phyloP scores from a whole-genome alignment of 1,140 invertebrate species.

The Bacillus rossius region DNA sequence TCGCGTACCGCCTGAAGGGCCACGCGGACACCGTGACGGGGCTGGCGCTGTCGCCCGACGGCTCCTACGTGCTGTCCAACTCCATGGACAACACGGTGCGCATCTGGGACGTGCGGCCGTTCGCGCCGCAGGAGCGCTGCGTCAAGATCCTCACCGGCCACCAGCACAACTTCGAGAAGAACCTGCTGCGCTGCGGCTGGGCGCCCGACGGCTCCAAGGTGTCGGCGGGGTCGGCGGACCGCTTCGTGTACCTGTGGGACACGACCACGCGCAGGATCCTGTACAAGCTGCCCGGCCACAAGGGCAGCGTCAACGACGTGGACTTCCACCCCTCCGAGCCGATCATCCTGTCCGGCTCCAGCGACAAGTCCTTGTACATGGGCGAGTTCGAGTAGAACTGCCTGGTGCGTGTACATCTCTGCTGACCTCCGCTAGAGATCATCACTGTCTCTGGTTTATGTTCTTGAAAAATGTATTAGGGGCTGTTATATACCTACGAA shows the following conservation, averaged over 20 bases:
- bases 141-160: slow-evolving; percentile 91
- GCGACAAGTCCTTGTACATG: slow-evolving; percentile 93
- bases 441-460: no score
- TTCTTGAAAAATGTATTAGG: no score
- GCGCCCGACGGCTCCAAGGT: slow-evolving; percentile 80
- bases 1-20: slow-evolving; percentile 78
- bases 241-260: slow-evolving; percentile 97
- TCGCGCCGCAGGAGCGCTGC: slow-evolving; percentile 81
- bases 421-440: no score
- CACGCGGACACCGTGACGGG: slow-evolving; percentile 96
- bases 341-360: slow-evolving; percentile 87
- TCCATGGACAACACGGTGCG: slow-evolving; percentile 92
- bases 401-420: no score
- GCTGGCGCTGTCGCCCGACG: slow-evolving; percentile 87
- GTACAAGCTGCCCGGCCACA: slow-evolving; percentile 97
- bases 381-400: slow-evolving; percentile 93
- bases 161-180: slow-evolving; percentile 98
- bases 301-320: slow-evolving; percentile 94
- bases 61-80: slow-evolving; percentile 92
- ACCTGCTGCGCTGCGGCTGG: slow-evolving; percentile 84
- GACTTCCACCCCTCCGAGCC: slow-evolving; percentile 96
- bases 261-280: slow-evolving; percentile 84
- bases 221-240: slow-evolving; percentile 88
- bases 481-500: no score
- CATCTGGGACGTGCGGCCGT: slow-evolving; percentile 67